Evolutionary conservation across 92 coral and sea anemone genomes (phyloP), one percentile per base, ranked within the genome.

Genomic region (Nematostella vectensis): DNA sequence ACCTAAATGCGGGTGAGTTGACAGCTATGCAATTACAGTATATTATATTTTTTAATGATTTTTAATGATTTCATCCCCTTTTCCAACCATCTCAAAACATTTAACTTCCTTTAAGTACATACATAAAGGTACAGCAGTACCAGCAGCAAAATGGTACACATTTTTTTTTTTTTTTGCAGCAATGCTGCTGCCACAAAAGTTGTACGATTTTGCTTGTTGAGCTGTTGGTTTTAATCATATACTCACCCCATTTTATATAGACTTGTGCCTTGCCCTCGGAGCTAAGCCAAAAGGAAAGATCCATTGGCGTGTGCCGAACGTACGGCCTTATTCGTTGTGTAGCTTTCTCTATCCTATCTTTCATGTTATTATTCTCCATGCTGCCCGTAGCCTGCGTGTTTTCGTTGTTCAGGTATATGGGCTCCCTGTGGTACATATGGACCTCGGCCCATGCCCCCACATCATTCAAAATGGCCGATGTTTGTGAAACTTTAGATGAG

Each of bases 211-310:
- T n/a, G 25, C 11, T 48, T 8, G 19, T n/a, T 20, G 54, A 48
- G 6, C 19, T 48, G 8, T 48, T 48, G 9, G 25, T 22, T 48
- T 36, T 15, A 36, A 36, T 36, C n/a, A n/a, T n/a, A n/a, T n/a
- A 17, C 88, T 57, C 58, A 89, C 96, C 96, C 69, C 88, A 66
- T 50, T 89, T 89, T 44, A 89, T 52, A 31, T 76, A 80, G 22
- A 84, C 96, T 27, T 55, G 59, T 6, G 74, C 70, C 24, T 70
- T 59, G 12, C 76, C 68, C 2, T 4, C 30, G 8, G 71, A 74
- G 39, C 96, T 89, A 12, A 89, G 70, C 96, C 96, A 89, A 42
- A 68, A 50, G 0, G 95, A 89, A 48, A 21, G 54, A 25, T 85
- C 88, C 25, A 80, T 27, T 1, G 94, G 80, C 16, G 96, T 89